phyloP scores from a whole-genome alignment of 2,888 invertebrate species.

The Resseliella maxima region DNA sequence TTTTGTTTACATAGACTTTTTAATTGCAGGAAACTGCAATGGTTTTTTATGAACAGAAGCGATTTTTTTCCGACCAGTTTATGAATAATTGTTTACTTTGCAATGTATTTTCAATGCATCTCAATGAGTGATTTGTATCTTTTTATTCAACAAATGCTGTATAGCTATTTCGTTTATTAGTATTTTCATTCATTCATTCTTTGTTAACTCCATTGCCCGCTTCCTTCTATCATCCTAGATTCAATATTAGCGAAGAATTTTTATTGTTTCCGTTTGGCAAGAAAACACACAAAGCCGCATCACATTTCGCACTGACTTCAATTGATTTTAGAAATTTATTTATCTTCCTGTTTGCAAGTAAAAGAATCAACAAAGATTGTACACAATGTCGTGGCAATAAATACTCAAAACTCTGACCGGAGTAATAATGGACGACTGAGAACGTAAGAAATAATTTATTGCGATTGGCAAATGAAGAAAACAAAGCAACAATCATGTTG shows the following conservation, averaged over 20 bases:
- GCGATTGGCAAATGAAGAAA: neutral
- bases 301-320: slow-evolving; percentile 16
- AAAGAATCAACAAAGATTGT: slow-evolving; percentile 15
- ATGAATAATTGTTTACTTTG: slow-evolving; percentile 45
- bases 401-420: neutral
- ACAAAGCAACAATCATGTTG: neutral
- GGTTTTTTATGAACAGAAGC: too few species aligned
- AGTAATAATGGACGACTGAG: neutral
- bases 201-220: too few species aligned
- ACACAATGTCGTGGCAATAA: slow-evolving; percentile 21
- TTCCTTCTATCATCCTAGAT: neutral
- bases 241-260: slow-evolving; percentile 8
- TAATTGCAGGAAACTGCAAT: slow-evolving; percentile 25
- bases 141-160: neutral
- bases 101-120: neutral
- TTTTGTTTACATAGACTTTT: neutral
- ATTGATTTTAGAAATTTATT: slow-evolving; percentile 36
- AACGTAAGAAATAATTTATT: slow-evolving; percentile 21
- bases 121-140: slow-evolving; percentile 42
- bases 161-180: neutral
- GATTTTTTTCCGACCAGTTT: neutral
- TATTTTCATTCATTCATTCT: neutral
- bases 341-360: neutral
- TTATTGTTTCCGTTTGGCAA: slow-evolving; percentile 51
- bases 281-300: neutral